Base-by-base conservation (phyloP, 2,797 vertebrate species). In the Hydrocynus forskahlii region DNA sequence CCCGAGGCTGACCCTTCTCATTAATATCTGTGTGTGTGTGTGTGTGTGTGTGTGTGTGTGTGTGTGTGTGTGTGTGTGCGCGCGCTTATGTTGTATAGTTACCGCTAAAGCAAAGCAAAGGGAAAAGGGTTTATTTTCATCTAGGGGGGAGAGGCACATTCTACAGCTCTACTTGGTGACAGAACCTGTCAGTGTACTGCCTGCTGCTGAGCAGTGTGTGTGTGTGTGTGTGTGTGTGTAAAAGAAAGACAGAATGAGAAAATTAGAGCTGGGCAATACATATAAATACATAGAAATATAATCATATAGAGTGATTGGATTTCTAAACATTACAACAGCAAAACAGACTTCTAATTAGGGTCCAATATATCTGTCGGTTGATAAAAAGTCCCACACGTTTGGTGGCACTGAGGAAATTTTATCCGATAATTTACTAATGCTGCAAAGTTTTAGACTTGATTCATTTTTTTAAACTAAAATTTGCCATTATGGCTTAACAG, bases 41-140 rank as follows among this genome's bases (percentile, higher is more conserved):
- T 69, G 38, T 70, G 52, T 48, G 50, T 21, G 38, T 70, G 43
- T 48, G 57, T 21, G 16, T 52, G 72, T 78, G 29, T n/a, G 52
- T 50, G 59, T 19, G 54, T 54, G 62, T n/a, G 60, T 74, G 60
- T 50, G 71, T 10, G 9, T 43, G 72, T 78, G n/a, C 12, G 52
- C 38, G 59, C 19, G 63, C 62, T 23, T 70, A 43, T 48, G 57
- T 21, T n/a, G 50, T 79, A 64, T 75, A 19, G 71, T 81, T 86
- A 76, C 4, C 13, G 70, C 83, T 82, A 79, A 87, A 73, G 78
- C 21, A 75, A 60, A 52, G 74, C 80, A 74, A 72, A 81, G 54
- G 71, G 82, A 70, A 86, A 83, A 74, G 64, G 7, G 80, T 92
- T 91, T 93, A 92, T 92, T 93, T 93, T 90, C 90, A 92, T 93